Conservation (phyloP, 1,140 invertebrate genomes). For the Rhagoletis pomonella region DNA sequence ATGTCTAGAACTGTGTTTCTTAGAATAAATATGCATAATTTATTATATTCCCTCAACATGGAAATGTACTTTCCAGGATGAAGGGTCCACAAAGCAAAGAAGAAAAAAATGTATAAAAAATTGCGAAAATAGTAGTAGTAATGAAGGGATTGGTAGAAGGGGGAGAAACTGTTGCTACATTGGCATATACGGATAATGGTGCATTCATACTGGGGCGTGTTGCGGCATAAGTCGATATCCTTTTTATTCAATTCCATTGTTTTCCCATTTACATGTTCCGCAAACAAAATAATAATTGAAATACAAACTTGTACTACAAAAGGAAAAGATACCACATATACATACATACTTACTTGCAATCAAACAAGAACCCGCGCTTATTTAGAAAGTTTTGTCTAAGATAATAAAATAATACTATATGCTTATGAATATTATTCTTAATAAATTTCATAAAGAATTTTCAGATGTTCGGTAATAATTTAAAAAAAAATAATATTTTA, state of each 20-base stretch:
- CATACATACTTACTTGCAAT: no score
- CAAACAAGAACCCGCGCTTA: no score
- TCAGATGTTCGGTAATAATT: no score
- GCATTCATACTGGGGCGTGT: neutral
- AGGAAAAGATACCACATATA: neutral
- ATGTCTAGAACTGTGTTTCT: neutral
- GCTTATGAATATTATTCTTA: no score
- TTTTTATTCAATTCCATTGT: neutral
- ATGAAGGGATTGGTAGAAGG: neutral
- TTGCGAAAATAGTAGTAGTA: neutral
- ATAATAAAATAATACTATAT: no score
- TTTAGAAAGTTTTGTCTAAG: no score
- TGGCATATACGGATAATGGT: neutral
- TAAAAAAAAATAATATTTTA: no score
- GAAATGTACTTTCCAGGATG: neutral
- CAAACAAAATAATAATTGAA: neutral
- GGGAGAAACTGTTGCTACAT: neutral
- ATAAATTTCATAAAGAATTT: no score
- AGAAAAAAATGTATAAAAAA: neutral
- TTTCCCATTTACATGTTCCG: neutral
- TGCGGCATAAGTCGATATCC: neutral
- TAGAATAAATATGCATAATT: constrained; percentile 1
- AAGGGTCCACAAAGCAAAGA: neutral
- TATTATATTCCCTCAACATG: neutral
- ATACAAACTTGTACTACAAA: neutral